Conservation (phyloP, 2,888 invertebrate genomes). For the Xanthorhoe spadicearia region DNA sequence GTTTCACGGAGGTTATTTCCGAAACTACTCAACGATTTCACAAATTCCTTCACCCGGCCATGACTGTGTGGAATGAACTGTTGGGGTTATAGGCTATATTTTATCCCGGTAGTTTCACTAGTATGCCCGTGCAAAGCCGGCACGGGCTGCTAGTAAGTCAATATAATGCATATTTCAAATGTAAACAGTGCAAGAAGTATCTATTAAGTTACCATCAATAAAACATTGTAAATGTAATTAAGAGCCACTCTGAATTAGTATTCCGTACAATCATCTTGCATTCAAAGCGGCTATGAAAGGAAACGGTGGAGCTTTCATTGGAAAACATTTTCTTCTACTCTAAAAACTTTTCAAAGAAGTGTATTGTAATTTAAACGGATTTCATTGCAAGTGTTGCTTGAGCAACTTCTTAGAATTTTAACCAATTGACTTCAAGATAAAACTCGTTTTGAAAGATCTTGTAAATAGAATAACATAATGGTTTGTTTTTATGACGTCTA, state of each 20-base stretch:
- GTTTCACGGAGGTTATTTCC: too few relatives aligned
- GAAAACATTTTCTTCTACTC: constrained; percentile 62
- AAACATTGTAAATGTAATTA: constrained; percentile 50
- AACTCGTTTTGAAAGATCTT: not conserved
- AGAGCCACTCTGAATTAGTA: constrained; percentile 58
- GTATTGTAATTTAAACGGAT: constrained; percentile 35
- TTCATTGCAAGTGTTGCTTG: constrained; percentile 21
- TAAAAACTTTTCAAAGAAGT: constrained; percentile 37
- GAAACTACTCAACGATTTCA: too few relatives aligned
- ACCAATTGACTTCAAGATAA: not conserved
- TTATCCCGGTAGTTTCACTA: too few relatives aligned
- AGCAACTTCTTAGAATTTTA: not conserved
- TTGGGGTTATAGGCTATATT: too few relatives aligned
- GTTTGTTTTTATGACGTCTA: too few relatives aligned
- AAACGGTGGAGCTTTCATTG: constrained; percentile 53
- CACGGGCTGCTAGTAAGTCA: too few relatives aligned
- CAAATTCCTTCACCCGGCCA: too few relatives aligned
- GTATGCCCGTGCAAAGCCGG: too few relatives aligned
- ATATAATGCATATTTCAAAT: not conserved
- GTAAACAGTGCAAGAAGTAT: not conserved
- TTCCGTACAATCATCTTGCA: constrained; percentile 65
- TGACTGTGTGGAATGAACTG: too few relatives aligned
- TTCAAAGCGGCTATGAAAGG: constrained; percentile 66
- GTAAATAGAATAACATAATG: too few relatives aligned
- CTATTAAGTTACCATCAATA: not conserved